Conservation (phyloP, 1,140 invertebrate species). For the Pentalonia nigronervosa region DNA sequence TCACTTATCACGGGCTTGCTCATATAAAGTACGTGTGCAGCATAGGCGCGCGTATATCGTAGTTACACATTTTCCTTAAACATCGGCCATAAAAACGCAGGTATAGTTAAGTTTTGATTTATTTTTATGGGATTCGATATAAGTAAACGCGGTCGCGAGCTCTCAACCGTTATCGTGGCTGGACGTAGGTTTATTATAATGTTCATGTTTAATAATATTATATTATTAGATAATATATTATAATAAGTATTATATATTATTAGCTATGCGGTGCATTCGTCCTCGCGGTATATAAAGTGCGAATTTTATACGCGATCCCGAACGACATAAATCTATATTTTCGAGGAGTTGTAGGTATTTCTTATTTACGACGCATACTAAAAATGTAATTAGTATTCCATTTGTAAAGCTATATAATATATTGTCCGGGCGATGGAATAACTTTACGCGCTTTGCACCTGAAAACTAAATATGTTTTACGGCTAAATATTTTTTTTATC, state of each 20-base stretch:
- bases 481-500: neutral
- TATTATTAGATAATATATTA: too few relatives aligned
- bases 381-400: constrained; percentile 36
- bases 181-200: neutral
- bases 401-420: neutral
- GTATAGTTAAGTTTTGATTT: constrained; percentile 34
- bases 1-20: neutral
- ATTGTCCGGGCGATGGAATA: neutral
- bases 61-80: constrained; percentile 7
- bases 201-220: too few relatives aligned
- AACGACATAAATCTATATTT: constrained; percentile 1
- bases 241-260: too few relatives aligned
- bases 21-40: neutral
- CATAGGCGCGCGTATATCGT: neutral
- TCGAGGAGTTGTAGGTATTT: neutral
- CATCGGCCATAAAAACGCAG: neutral
- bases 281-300: neutral
- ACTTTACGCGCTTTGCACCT: neutral
- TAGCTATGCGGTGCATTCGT: too few relatives aligned
- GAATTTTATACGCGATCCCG: constrained; percentile 5
- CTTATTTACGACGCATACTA: constrained; percentile 6
- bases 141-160: neutral
- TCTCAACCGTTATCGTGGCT: neutral
- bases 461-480: neutral
- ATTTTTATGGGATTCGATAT: constrained; percentile 32